Percentiles rank a stretch among this genome's conserved stretches.
Conservation (phyloP, 2,797 vertebrate genomes). For the Hybognathus amarus region DNA sequence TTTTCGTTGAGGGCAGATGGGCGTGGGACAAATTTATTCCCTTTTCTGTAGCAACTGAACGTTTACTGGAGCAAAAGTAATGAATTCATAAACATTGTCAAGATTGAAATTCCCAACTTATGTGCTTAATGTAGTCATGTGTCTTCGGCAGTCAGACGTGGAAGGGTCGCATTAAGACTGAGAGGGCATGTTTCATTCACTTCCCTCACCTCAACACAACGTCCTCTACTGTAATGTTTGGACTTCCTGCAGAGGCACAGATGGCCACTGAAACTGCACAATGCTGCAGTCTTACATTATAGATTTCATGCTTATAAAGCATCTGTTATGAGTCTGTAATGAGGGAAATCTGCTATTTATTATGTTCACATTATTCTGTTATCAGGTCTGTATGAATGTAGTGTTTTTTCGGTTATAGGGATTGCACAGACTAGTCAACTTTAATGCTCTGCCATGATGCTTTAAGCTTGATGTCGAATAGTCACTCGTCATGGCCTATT, state of each 20-base stretch:
- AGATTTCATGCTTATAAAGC: constrained; percentile 26
- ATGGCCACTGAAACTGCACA: constrained; percentile 37
- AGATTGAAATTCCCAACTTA: constrained; percentile 18
- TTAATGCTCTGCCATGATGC: too few species aligned
- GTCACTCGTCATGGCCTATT: too few species aligned
- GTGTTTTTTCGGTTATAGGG: background rate
- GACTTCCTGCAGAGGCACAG: constrained; percentile 30
- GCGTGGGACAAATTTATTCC: background rate
- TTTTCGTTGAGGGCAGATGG: constrained; percentile 31
- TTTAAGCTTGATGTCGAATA: too few species aligned
- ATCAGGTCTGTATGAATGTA: background rate
- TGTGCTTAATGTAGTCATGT: constrained; percentile 9
- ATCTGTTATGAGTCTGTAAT: constrained; percentile 26
- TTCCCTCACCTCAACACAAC: background rate
- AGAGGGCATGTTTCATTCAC: constrained; percentile 5
- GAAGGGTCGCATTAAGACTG: constrained; percentile 23
- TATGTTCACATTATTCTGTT: background rate
- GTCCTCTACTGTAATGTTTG: constrained; percentile 21
- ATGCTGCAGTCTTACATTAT: constrained; percentile 6
- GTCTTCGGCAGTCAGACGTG: constrained; percentile 30
- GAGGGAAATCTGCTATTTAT: constrained; percentile 17
- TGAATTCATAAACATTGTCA: constrained; percentile 42
- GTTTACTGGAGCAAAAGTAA: constrained; percentile 40
- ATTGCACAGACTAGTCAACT: too few species aligned
- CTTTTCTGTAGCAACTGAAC: constrained; percentile 20